Evolutionary conservation across 2,888 invertebrate genomes (phyloP).

Genomic region (Xestia sexstrigata): DNA sequence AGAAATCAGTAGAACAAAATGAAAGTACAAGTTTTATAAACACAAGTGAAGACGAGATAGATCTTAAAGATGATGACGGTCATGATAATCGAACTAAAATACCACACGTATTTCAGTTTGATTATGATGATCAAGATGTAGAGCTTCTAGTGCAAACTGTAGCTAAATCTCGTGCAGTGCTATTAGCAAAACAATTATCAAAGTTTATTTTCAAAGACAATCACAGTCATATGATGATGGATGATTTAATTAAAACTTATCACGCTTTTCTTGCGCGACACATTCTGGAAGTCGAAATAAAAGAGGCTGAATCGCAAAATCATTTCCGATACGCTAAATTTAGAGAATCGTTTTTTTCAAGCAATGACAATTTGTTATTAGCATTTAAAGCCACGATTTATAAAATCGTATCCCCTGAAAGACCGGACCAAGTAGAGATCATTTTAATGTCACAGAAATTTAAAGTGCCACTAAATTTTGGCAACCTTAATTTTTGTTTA

Average conservation of each 20-base stretch:
- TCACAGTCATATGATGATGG: constrained; percentile 40
- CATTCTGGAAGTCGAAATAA: constrained; percentile 18
- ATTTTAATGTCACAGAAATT: constrained; percentile 38
- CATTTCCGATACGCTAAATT: constrained; percentile 35
- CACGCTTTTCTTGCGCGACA: constrained; percentile 49
- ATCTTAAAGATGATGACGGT: not conserved
- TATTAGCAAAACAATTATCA: constrained; percentile 45
- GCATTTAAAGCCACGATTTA: constrained; percentile 30
- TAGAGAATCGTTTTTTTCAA: constrained; percentile 38
- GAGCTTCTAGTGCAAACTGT: constrained; percentile 30
- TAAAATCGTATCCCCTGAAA: constrained; percentile 15
- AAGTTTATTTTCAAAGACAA: constrained; percentile 43
- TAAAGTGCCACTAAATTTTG: constrained; percentile 52
- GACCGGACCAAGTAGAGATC: constrained; percentile 16
- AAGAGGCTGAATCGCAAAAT: constrained; percentile 1
- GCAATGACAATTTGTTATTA: constrained; percentile 30
- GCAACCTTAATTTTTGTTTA: constrained; percentile 41
- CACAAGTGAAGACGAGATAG: constrained; percentile 16
- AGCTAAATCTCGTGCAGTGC: constrained; percentile 40
- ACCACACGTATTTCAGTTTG: constrained; percentile 37
- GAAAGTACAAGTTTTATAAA: constrained; percentile 37
- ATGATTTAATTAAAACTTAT: constrained; percentile 53
- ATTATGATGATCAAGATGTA: constrained; percentile 50
- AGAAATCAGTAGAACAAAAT: constrained; percentile 8
- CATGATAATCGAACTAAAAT: not conserved